These are phyloP conservation scores for Merluccius polli DNA, from an alignment of 2,797 vertebrate species.

Conservation along the genomic window DNA sequence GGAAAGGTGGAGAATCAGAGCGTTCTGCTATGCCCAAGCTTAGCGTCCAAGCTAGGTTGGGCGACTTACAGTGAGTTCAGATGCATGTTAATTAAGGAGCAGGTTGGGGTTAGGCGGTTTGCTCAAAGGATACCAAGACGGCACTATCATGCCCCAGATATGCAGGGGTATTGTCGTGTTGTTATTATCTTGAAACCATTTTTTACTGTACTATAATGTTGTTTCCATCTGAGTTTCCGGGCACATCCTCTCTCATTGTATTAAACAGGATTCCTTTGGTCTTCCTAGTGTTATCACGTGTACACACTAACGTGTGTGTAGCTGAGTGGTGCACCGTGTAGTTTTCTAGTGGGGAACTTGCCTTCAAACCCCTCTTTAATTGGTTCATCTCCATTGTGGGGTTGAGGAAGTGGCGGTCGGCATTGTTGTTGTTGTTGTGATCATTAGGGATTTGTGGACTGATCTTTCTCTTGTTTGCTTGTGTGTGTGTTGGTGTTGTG, in stretches of 20 bases:
- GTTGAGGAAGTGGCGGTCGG: background rate
- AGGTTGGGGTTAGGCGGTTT: background rate
- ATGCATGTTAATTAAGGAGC: background rate
- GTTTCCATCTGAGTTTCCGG: background rate
- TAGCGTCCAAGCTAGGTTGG: background rate
- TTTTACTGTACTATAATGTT: background rate
- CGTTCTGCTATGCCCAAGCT: background rate
- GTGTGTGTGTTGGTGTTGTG: background rate
- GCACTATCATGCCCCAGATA: background rate
- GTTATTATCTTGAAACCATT: background rate
- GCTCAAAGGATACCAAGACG: too few relatives aligned
- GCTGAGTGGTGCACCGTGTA: background rate
- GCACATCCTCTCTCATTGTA: background rate
- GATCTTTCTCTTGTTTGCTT: background rate
- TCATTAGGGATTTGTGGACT: background rate
- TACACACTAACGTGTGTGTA: background rate
- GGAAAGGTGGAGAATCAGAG: too few relatives aligned
- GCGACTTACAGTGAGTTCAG: background rate
- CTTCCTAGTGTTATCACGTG: background rate
- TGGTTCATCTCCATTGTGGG: background rate
- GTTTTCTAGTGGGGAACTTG: background rate
- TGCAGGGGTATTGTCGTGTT: background rate
- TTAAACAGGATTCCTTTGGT: background rate
- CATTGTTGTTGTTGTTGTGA: background rate
- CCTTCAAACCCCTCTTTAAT: background rate